Evolutionary conservation across 2,113 vertebrate genomes (phyloP).

Genomic region (Deroptyus accipitrinus): DNA sequence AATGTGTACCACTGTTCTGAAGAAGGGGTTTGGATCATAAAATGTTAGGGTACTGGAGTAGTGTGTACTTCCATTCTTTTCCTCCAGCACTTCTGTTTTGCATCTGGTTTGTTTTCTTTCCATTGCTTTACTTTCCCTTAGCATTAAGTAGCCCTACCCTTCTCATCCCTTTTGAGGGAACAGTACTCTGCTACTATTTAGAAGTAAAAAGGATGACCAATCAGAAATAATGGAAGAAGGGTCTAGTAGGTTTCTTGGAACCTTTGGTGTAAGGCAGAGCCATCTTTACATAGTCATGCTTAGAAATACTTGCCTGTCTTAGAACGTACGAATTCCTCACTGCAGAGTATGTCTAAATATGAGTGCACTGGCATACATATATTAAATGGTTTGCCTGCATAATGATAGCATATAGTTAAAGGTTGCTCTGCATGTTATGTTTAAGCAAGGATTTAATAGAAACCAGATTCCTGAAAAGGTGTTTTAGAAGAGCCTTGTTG

Average conservation of each 20-base stretch:
- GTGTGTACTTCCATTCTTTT: background rate
- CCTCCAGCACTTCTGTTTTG: background rate
- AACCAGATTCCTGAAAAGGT: background rate
- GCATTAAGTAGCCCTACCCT: background rate
- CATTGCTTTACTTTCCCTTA: background rate
- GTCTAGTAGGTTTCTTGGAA: background rate
- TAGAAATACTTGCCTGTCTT: background rate
- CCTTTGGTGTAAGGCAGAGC: background rate
- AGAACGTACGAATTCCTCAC: background rate
- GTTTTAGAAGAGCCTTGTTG: background rate
- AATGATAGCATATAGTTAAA: background rate
- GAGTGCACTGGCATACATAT: background rate
- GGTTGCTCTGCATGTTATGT: background rate
- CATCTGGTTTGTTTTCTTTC: background rate
- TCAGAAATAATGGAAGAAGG: background rate
- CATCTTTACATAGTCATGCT: background rate
- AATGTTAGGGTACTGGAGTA: background rate
- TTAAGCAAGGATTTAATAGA: background rate
- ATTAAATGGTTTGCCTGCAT: background rate
- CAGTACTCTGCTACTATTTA: background rate
- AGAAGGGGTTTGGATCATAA: background rate
- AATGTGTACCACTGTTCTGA: background rate
- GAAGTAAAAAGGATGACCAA: background rate
- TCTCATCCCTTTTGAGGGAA: background rate
- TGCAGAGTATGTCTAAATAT: background rate